Conservation (phyloP, 2,888 invertebrate genomes). For the Tanypteryx hageni region DNA sequence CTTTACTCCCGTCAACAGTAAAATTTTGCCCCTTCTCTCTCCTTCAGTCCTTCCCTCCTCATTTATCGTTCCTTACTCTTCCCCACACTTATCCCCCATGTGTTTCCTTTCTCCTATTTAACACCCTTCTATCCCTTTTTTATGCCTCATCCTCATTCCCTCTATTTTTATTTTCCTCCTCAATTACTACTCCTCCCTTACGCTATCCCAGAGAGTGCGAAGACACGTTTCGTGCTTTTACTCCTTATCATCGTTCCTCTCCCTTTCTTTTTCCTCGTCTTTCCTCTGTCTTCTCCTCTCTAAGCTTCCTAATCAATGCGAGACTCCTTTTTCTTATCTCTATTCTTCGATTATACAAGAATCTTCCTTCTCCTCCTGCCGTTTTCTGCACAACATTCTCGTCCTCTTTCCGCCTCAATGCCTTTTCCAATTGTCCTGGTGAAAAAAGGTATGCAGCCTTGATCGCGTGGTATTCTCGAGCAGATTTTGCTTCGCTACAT, state of each 20-base stretch:
- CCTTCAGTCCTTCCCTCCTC: too few relatives aligned
- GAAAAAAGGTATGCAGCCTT: background rate
- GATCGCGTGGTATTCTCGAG: background rate
- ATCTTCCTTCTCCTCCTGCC: background rate
- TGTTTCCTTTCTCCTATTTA: too few relatives aligned
- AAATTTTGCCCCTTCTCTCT: too few relatives aligned
- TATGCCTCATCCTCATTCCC: background rate
- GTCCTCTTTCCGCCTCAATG: background rate
- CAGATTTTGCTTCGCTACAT: background rate
- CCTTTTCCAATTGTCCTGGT: background rate
- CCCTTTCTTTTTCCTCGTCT: background rate
- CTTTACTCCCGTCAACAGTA: too few relatives aligned
- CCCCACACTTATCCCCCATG: too few relatives aligned
- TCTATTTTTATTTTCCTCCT: background rate
- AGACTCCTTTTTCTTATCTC: background rate
- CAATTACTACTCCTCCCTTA: constrained; percentile 9
- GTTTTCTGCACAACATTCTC: background rate
- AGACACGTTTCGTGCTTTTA: too few relatives aligned
- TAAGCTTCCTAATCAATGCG: too few relatives aligned
- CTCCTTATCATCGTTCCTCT: background rate
- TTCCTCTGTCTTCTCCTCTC: too few relatives aligned
- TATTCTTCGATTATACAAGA: background rate
- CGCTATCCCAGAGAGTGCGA: background rate
- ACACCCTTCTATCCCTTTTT: too few relatives aligned
- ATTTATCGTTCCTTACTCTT: too few relatives aligned